These are phyloP conservation scores for Eidolon helvum DNA, from an alignment of 2,113 vertebrate species.

Conservation along the genomic window DNA sequence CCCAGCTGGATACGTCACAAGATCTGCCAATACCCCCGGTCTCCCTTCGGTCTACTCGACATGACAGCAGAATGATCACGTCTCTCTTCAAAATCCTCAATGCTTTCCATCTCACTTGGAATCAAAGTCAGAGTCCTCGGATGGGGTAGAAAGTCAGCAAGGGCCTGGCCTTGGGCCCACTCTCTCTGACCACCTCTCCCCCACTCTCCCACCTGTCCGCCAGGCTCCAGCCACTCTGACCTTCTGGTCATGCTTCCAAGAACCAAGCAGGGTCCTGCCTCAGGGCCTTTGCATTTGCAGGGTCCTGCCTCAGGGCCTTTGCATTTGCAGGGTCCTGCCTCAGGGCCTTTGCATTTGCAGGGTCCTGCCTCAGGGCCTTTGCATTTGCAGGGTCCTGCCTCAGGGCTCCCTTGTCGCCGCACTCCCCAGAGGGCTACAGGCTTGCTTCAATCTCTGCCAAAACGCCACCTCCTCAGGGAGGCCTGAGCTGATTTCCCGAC, in stretches of 20 bases:
- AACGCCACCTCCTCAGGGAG: neutral
- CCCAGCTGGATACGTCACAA: neutral
- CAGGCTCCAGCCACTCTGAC: neutral
- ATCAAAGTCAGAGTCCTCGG: neutral
- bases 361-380: neutral
- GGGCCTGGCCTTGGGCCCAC: fast-evolving
- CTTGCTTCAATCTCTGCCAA: neutral
- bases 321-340: no score
- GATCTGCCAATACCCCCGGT: no score
- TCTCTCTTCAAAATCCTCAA: neutral
- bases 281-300: neutral
- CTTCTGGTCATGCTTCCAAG: neutral
- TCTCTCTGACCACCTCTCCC: neutral
- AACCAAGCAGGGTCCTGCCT: neutral
- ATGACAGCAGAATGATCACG: neutral
- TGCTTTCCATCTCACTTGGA: neutral
- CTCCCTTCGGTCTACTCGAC: neutral
- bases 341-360: no score
- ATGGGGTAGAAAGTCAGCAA: neutral
- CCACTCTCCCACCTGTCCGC: neutral
- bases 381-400: no score
- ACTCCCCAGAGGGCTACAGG: neutral
- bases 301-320: no score
- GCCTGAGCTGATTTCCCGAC: neutral
- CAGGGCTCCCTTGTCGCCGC: neutral